These are phyloP conservation scores for Thera obeliscata DNA, from an alignment of 2,888 invertebrate genomes.

Conservation along the genomic window DNA sequence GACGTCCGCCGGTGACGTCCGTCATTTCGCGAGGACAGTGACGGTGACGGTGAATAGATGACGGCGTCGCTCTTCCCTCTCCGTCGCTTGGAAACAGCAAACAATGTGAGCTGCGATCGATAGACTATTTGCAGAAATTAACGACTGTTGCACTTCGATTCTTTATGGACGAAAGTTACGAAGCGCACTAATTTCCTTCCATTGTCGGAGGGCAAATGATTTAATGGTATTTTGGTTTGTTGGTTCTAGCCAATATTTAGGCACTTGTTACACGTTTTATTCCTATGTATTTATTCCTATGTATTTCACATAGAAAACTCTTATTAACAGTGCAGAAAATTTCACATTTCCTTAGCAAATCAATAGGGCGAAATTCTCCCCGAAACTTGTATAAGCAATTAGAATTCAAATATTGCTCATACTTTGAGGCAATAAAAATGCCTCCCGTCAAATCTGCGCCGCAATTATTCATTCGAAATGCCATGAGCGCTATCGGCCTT, in stretches of 20 bases:
- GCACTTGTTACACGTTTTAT: too few species aligned
- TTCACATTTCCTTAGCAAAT: constrained; percentile 3
- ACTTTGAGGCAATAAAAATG: constrained; percentile 75
- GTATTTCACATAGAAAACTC: neutral
- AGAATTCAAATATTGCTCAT: constrained; percentile 67
- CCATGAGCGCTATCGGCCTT: constrained; percentile 58
- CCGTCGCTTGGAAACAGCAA: constrained; percentile 59
- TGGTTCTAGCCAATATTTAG: too few species aligned
- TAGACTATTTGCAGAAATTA: constrained; percentile 42
- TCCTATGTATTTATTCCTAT: too few species aligned
- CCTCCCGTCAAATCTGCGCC: constrained; percentile 74
- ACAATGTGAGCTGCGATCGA: constrained; percentile 56
- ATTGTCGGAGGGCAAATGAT: constrained; percentile 26
- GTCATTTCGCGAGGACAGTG: neutral
- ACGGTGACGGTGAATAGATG: neutral
- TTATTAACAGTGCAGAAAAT: neutral
- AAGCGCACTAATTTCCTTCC: constrained; percentile 23
- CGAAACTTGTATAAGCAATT: constrained; percentile 53
- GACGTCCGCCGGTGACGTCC: neutral
- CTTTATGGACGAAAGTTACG: constrained; percentile 30
- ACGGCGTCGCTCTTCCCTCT: neutral
- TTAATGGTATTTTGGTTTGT: constrained; percentile 14
- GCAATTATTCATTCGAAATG: constrained; percentile 79
- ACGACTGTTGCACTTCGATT: constrained; percentile 30
- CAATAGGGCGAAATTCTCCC: constrained; percentile 13